phyloP scores from a whole-genome alignment of 2,888 invertebrate species.

The Xanthia togata region DNA sequence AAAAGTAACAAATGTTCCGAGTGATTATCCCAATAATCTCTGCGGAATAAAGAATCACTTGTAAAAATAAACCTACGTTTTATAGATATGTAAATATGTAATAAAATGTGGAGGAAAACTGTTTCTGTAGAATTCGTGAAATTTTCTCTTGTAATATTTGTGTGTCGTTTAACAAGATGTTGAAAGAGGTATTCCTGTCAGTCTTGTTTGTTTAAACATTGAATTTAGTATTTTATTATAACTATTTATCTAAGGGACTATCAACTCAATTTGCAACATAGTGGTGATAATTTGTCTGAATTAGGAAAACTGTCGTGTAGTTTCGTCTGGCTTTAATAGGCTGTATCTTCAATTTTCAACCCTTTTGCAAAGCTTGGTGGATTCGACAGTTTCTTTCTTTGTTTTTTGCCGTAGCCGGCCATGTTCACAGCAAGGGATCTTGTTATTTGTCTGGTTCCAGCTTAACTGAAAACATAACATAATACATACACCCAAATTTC shows the following conservation, averaged over 20 bases:
- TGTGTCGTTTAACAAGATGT: constrained; percentile 39
- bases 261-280: neutral
- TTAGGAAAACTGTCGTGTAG: neutral
- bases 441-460: neutral
- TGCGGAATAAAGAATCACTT: constrained; percentile 42
- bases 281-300: neutral
- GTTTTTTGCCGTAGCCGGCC: neutral
- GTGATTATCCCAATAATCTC: constrained; percentile 44
- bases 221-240: constrained; percentile 11
- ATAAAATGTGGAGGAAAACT: constrained; percentile 18
- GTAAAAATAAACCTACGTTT: constrained; percentile 46
- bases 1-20: constrained; percentile 48
- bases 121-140: constrained; percentile 25
- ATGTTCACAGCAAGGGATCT: neutral
- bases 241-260: constrained; percentile 9
- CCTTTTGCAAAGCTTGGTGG: neutral
- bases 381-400: neutral
- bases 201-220: constrained; percentile 22
- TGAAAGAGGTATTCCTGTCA: constrained; percentile 43
- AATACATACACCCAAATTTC: neutral
- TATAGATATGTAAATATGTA: constrained; percentile 46
- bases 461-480: neutral
- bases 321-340: no score
- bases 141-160: constrained; percentile 26
- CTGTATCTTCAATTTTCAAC: neutral